phyloP scores from a whole-genome alignment of 2,113 vertebrate species.

The Nesoenas mayeri region DNA sequence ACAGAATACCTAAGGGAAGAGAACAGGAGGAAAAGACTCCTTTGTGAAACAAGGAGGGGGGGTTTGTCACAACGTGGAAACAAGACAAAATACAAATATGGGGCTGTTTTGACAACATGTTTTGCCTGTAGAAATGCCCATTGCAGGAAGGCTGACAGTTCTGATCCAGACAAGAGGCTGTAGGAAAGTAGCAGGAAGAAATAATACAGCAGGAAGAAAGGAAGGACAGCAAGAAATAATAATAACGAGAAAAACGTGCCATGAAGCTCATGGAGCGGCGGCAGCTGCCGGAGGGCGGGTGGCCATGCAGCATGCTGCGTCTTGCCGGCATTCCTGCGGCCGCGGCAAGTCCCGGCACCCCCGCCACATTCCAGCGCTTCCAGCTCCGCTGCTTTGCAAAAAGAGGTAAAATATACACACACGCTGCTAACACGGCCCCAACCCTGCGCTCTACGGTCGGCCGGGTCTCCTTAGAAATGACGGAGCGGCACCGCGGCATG shows the following conservation, averaged over 20 bases:
- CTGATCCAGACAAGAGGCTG: not conserved
- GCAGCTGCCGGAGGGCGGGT: constrained; percentile 68
- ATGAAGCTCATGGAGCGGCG: constrained; percentile 23
- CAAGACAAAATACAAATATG: not conserved
- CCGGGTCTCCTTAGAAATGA: not conserved
- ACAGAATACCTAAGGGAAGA: not conserved
- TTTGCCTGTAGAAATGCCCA: not conserved
- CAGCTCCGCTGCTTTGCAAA: not conserved
- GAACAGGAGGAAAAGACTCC: constrained; percentile 2
- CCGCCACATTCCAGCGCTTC: constrained; percentile 69
- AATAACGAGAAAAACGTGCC: constrained; percentile 69
- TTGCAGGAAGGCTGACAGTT: not conserved
- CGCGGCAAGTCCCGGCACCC: constrained; percentile 73
- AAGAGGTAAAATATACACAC: not conserved
- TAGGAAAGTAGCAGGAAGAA: not conserved
- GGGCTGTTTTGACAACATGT: not conserved
- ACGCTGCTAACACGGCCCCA: not conserved
- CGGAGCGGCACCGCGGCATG: not conserved
- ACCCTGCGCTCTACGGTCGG: not conserved
- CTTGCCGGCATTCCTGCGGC: constrained; percentile 78
- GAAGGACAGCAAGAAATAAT: constrained; percentile 35
- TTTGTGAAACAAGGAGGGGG: not conserved
- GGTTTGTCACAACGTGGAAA: not conserved
- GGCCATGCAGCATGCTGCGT: constrained; percentile 62
- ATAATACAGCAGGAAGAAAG: not conserved